These are phyloP conservation scores for Etia nguti DNA, from an alignment of 2,113 vertebrate species.

Conservation along the genomic window DNA sequence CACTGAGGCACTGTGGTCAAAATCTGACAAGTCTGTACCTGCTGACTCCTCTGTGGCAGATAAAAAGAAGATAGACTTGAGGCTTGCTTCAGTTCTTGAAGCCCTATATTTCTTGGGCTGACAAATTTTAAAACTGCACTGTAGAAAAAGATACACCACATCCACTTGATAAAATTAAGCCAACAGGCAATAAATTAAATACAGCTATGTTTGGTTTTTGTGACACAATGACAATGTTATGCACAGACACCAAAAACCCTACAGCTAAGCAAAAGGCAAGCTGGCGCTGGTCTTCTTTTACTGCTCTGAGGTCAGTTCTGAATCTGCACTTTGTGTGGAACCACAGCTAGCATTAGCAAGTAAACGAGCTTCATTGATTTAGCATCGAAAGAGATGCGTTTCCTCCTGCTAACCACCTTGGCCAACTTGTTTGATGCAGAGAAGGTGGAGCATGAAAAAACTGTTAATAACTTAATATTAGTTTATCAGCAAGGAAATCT, in stretches of 20 bases:
- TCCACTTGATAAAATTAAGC: background rate
- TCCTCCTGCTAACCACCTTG: background rate
- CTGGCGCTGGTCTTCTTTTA: background rate
- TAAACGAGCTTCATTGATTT: background rate
- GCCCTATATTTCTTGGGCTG: background rate
- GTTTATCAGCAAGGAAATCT: background rate
- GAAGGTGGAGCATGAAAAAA: background rate
- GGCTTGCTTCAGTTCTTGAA: background rate
- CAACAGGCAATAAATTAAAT: background rate
- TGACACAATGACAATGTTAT: background rate
- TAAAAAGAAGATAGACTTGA: background rate
- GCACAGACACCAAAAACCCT: background rate
- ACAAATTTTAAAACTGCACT: background rate
- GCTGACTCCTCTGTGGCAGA: background rate
- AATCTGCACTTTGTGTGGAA: background rate
- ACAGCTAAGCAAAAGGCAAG: background rate
- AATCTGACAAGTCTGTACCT: conserved; percentile 6
- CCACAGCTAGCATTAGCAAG: background rate
- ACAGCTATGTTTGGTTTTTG: background rate
- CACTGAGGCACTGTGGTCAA: background rate
- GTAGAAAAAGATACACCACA: background rate
- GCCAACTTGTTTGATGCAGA: background rate
- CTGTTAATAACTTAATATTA: background rate
- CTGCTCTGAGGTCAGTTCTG: background rate
- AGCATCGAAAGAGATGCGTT: background rate